A percentile compares a stretch with the other conserved stretches of the same genome.
Evolutionary conservation across 2,113 vertebrate genomes (phyloP).

Genomic region (Perca fluviatilis): DNA sequence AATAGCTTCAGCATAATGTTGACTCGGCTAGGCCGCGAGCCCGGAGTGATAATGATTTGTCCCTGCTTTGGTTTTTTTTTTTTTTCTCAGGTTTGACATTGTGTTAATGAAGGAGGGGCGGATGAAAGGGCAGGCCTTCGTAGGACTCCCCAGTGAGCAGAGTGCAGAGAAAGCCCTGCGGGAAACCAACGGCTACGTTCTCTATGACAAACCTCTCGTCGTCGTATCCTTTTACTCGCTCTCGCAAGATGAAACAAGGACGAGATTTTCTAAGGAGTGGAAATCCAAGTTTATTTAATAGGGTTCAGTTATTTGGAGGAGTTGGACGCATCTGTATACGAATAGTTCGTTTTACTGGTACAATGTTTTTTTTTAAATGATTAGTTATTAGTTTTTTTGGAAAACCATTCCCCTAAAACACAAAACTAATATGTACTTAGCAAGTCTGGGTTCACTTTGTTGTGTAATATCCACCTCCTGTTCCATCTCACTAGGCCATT

Average conservation of each 20-base stretch:
- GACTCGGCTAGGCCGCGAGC: neutral
- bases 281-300: constrained; percentile 1
- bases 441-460: neutral
- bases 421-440: neutral
- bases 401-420: neutral
- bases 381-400: neutral
- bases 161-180: constrained; percentile 94
- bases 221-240: constrained; percentile 92
- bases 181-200: constrained; percentile 94
- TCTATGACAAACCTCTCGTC: constrained; percentile 95
- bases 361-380: neutral
- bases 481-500: neutral
- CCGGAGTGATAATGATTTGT: constrained; percentile 45
- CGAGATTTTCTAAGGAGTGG: neutral
- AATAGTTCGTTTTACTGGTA: neutral
- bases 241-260: neutral
- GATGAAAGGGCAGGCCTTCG: constrained; percentile 98
- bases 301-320: neutral
- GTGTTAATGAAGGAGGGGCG: constrained; percentile 98
- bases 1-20: neutral
- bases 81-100: constrained; percentile 92
- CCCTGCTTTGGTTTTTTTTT: constrained; percentile 14
- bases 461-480: neutral
- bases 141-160: constrained; percentile 94
- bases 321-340: neutral